phyloP scores from a whole-genome alignment of 2,888 invertebrate species.

The Cephus rjabovi region DNA sequence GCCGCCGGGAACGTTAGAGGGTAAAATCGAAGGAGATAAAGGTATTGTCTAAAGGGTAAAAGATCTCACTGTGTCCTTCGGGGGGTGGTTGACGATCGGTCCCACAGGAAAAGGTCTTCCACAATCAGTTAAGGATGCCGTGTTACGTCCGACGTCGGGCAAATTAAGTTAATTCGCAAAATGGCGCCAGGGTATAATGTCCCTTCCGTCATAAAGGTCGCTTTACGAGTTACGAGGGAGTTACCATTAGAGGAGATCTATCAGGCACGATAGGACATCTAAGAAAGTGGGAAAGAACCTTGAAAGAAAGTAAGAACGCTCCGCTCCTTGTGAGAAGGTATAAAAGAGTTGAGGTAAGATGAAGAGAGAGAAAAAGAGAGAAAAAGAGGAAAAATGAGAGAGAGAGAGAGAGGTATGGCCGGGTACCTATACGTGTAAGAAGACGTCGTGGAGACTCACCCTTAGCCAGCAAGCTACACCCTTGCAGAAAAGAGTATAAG shows the following conservation, averaged over 20 bases:
- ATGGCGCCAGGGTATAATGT: constrained; percentile 7
- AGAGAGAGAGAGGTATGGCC: not conserved
- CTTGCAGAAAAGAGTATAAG: constrained; percentile 16
- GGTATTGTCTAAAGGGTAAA: not conserved
- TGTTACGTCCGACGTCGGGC: constrained; percentile 5
- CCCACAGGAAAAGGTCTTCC: not conserved
- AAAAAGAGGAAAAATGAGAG: not conserved
- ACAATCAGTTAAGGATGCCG: constrained; percentile 5
- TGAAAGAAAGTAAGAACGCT: constrained; percentile 45
- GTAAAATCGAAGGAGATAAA: not conserved
- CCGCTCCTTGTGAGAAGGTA: constrained; percentile 28
- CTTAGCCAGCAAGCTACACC: constrained; percentile 4
- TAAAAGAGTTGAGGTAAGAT: constrained; percentile 6
- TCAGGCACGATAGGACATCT: constrained; percentile 45
- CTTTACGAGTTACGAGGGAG: constrained; percentile 30
- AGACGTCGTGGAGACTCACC: constrained; percentile 8
- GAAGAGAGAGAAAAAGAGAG: constrained; percentile 3
- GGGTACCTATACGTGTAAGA: not conserved
- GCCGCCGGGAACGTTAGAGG: not conserved
- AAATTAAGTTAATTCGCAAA: constrained; percentile 11
- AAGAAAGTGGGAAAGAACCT: constrained; percentile 38
- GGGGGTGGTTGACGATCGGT: not conserved
- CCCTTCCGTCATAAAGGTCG: constrained; percentile 29
- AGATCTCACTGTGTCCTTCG: not conserved
- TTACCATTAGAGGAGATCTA: constrained; percentile 51